phyloP scores from a whole-genome alignment of 2,797 vertebrate species.

The Sebastes hopkinsi region DNA sequence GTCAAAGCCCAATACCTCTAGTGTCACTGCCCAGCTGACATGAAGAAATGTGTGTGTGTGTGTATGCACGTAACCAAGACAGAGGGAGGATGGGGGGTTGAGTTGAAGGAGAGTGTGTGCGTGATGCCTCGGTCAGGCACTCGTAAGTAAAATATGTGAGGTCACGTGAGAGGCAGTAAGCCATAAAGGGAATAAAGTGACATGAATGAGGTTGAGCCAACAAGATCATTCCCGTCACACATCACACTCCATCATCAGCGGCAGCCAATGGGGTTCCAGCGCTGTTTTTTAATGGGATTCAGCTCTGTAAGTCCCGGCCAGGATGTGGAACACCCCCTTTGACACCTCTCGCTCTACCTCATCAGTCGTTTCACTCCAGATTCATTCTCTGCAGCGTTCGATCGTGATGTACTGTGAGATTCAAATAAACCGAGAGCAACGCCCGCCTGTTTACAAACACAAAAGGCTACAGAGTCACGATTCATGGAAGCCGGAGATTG shows the following conservation, averaged over 20 bases:
- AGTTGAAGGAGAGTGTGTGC: conserved; percentile 29
- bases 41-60: conserved; percentile 21
- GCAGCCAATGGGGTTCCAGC: conserved; percentile 13
- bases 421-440: conserved; percentile 35
- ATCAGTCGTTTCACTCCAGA: conserved; percentile 20
- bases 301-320: conserved; percentile 7
- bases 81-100: conserved; percentile 4
- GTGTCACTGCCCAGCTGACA: conserved; percentile 57
- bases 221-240: conserved; percentile 36
- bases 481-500: conserved; percentile 32
- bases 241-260: conserved; percentile 40
- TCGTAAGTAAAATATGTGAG: conserved; percentile 41
- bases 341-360: neutral
- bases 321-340: conserved; percentile 8
- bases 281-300: conserved; percentile 35
- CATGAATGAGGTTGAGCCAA: conserved; percentile 42
- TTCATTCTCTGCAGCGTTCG: conserved; percentile 20
- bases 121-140: neutral
- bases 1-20: conserved; percentile 62
- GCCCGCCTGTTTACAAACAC: conserved; percentile 50
- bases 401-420: conserved; percentile 27
- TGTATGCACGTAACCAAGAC: neutral
- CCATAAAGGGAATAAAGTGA: conserved; percentile 49
- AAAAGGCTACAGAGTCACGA: conserved; percentile 36
- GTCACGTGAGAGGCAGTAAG: conserved; percentile 43